Evolutionary conservation across 2,797 vertebrate genomes (phyloP), one percentile per base, ranked within the genome.

Genomic region (Intellagama lesueurii): DNA sequence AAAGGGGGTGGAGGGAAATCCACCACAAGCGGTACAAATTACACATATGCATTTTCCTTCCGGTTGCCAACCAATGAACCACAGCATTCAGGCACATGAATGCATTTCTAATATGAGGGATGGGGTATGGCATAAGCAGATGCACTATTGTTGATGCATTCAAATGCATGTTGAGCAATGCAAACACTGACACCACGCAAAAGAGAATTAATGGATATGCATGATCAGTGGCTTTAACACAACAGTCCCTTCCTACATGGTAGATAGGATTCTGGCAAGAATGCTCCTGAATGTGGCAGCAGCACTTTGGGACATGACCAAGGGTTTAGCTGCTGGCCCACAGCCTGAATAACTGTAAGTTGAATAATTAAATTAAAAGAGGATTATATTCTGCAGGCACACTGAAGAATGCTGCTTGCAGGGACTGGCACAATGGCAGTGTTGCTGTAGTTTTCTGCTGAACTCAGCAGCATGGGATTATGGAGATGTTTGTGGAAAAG

Each of bases 311-410:
- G n/a, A 94, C 89, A 90, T 87, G 92, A 94, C 86, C 83, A 86
- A 90, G 91, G 94, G 68, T 83, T 56, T 89, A 87, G 60, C 85
- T 89, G 66, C 66, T 81, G 66, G 85, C 89, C 91, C 76, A 22
- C 70, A 78, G 86, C 91, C 92, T 94, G 92, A 95, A 94, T 92
- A 93, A 95, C 85, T 92, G 89, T 91, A 95, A 95, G 93, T 91
- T 85, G 87, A 95, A 94, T 94, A 95, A 96, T 95, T 95, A 94
- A 94, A 94, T 95, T 94, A 94, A 93, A 95, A 93, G 84, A 94
- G 92, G 92, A 94, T 94, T 95, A 94, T 93, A 94, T 95, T 92
- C 93, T 87, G 88, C 90, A 93, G 90, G 91, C 91, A 92, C 91
- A 90, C 81, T 94, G 88, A 93, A 95, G 91, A 96, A 90, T 87